Base-by-base conservation (phyloP, 1,140 invertebrate species). In the Drepana arcuata region DNA sequence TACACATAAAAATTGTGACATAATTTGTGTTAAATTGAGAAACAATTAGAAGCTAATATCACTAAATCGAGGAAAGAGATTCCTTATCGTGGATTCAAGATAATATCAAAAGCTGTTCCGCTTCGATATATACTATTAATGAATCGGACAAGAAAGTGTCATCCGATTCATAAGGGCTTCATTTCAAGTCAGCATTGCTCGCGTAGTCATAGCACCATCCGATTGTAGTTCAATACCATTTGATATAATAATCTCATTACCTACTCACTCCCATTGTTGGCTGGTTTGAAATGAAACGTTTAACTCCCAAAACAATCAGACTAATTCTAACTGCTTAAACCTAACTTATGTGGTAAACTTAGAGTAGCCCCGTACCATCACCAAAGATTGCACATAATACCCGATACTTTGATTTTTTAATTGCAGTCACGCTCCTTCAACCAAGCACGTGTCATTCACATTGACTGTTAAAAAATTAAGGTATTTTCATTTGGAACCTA, bases 361-460 rank as follows among this genome's bases (percentile, higher is more conserved):
- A 74, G 48, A 50, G 38, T 83, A 77, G 68, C 66, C 79, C 81
- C 72, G 72, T 72, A 83, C 83, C 84, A 73, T 81, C 83, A 85
- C 83, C 82, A 81, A 73, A 79, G 80, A 85, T 85, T 85, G 84
- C 84, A 85, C 81, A 84, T 83, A 84, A 84, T 84, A 85, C 83
- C 82, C 82, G 82, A 84, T 85, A 85, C 78, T 84, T 84, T 84
- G 79, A 80, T 84, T 83, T 83, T 83, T 83, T 79, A 77, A 77
- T 75, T 79, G 77, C 83, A 84, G 81, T 83, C 83, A 71, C 69
- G 77, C n/a, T n/a, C 81, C 83, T 69, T 48, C 51, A 64, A 57
- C 57, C 32, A 44, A 53, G 52, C 48, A 49, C 46, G 46, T 51
- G 44, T 46, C 44, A 30, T 52, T 57, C 49, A 48, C 47, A 31